These are phyloP conservation scores for Botia almorhae DNA, from an alignment of 2,797 vertebrate genomes.

Conservation along the genomic window DNA sequence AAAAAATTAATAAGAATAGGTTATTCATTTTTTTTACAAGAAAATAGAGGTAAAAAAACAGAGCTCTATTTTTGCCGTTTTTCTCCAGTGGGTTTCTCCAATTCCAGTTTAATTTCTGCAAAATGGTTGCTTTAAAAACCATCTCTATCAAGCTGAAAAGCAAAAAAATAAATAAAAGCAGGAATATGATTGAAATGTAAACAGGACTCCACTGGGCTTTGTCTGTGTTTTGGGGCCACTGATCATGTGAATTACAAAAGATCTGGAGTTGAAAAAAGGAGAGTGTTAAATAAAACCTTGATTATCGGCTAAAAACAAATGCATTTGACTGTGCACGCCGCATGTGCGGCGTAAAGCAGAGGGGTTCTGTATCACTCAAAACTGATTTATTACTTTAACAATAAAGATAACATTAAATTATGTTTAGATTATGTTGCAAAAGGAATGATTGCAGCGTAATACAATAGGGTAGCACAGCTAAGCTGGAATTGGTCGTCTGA, in stretches of 20 bases:
- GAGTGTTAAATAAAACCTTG: not conserved
- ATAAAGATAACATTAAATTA: not conserved
- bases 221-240: constrained; percentile 10
- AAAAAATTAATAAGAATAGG: not conserved
- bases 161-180: constrained; percentile 32
- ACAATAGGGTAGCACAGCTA: too few species aligned
- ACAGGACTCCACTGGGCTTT: constrained; percentile 19
- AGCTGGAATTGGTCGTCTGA: too few species aligned
- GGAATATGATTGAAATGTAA: constrained; percentile 10
- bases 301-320: not conserved
- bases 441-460: not conserved
- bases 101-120: constrained; percentile 38
- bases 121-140: constrained; percentile 42
- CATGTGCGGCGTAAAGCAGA: not conserved
- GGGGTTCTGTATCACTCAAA: not conserved
- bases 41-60: not conserved
- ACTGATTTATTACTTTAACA: not conserved
- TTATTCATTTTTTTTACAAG: constrained; percentile 12
- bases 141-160: constrained; percentile 38
- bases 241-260: not conserved
- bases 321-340: not conserved
- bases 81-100: constrained; percentile 14
- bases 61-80: constrained; percentile 14
- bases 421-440: not conserved
- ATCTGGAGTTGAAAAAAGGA: not conserved